Base-by-base conservation (phyloP, 1,140 invertebrate species). In the Diabrotica undecimpunctata region DNA sequence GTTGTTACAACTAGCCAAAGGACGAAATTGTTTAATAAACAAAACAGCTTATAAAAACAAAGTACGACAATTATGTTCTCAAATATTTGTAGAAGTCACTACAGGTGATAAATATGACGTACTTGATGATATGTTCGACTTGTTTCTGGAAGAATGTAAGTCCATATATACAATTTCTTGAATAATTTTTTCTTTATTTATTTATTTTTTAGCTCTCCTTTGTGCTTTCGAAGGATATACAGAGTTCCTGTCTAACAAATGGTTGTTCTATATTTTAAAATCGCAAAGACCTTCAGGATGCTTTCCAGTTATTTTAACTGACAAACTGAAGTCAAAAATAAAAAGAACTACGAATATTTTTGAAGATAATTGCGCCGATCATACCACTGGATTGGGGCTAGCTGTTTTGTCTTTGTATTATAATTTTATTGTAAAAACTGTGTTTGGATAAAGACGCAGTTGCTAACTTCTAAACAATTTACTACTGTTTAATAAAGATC, bases 141-240 rank as follows among this genome's bases (percentile, higher is more conserved):
- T 75, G 11, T 74, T 75, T 62, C 59, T 75, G 14, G 74, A 75
- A 60, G 68, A 74, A 68, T 65, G 74, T 74, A 60, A 39, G 53
- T 62, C 55, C 41, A 25, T 25, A 25, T 25, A 4, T 25, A n/a
- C n/a, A 25, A 25, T 25, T 25, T 25, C n/a, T 25, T 25, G 25
- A 25, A 25, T 1, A 25, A 25, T 25, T 13, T 54, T 8, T 5
- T 13, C 53, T 54, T 13, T 13, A 54, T 54, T 12, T 46, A 2
- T 56, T 54, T 63, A 6, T 52, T 38, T 72, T 74, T 65, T 52
- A 75, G 72, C 69, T 25, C 51, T 72, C 2, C 58, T 76, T 5
- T 76, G 74, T 60, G 74, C 73, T 7, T 71, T 71, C 35, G 74
- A 74, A 54, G 74, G 74, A 6, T 76, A 58, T 39, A 46, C 14